A percentile compares a stretch with the other conserved stretches of the same genome.
Conservation (phyloP, 2,113 vertebrate genomes). For the Trogon melanurus region DNA sequence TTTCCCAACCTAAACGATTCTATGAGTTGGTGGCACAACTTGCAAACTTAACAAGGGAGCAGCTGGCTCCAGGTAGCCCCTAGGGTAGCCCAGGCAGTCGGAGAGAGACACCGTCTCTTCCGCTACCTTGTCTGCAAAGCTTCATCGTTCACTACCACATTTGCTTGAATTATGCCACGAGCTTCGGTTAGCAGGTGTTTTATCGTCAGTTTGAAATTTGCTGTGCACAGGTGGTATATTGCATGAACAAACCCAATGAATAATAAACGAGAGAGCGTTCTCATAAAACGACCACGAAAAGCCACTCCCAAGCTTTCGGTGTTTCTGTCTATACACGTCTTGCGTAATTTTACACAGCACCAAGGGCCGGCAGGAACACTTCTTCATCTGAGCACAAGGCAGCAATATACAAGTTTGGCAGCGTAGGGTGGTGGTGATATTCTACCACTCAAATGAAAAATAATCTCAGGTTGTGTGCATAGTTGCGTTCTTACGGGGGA, state of each 20-base stretch:
- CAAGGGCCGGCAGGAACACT: not conserved
- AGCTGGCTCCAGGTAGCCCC: not conserved
- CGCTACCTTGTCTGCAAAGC: fast-evolving
- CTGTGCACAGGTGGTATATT: not conserved
- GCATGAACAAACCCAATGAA: not conserved
- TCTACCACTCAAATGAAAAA: not conserved
- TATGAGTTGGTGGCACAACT: too few relatives aligned
- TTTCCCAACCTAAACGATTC: too few relatives aligned
- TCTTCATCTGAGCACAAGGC: not conserved
- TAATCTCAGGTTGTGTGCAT: fast-evolving
- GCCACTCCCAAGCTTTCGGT: fast-evolving
- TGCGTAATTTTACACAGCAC: fast-evolving
- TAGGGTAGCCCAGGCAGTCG: not conserved
- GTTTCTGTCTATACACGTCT: too few relatives aligned
- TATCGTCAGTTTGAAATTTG: too few relatives aligned
- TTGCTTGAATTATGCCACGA: not conserved
- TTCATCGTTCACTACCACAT: fast-evolving
- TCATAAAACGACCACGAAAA: not conserved
- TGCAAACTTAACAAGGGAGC: fast-evolving
- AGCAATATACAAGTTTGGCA: not conserved
- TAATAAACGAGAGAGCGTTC: not conserved
- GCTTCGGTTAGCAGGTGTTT: not conserved
- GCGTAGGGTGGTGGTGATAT: too few relatives aligned
- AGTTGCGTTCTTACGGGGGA: not conserved
- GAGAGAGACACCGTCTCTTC: fast-evolving